These are phyloP conservation scores for Sminthurinus aureus DNA, from an alignment of 2,888 invertebrate genomes.

Conservation along the genomic window DNA sequence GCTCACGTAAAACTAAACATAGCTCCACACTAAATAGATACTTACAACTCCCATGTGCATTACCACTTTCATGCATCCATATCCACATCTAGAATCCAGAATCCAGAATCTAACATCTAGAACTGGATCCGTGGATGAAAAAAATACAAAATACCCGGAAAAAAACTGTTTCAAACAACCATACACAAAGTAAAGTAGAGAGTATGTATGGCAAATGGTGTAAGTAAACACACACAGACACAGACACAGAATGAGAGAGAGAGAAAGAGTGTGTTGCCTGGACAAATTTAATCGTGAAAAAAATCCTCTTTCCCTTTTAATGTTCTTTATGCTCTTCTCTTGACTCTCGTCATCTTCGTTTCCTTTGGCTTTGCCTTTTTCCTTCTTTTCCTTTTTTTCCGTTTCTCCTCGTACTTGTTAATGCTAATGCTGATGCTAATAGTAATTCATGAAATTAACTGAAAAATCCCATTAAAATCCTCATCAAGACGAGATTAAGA, in stretches of 20 bases:
- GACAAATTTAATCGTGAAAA: too few relatives aligned
- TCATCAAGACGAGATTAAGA: conserved; percentile 55
- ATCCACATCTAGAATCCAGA: too few relatives aligned
- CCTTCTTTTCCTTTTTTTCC: background rate
- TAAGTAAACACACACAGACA: conserved; percentile 5
- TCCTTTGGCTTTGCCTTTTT: background rate
- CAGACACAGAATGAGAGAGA: background rate
- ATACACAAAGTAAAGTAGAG: background rate
- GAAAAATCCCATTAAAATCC: conserved; percentile 54
- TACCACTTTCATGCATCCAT: background rate
- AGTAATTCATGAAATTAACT: conserved; percentile 41
- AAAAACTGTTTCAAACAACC: background rate
- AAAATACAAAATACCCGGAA: background rate
- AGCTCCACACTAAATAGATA: conserved; percentile 29
- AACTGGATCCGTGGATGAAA: too few relatives aligned
- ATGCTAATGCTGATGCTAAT: conserved; percentile 12
- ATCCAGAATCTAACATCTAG: too few relatives aligned
- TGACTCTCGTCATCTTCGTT: background rate
- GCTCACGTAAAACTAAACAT: conserved; percentile 32
- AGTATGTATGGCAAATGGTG: conserved; percentile 1
- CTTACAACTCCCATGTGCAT: conserved; percentile 28
- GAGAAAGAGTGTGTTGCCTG: background rate
- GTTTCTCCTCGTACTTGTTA: background rate
- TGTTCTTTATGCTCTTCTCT: too few relatives aligned
- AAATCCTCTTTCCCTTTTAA: too few relatives aligned